Evolutionary conservation across 2,797 vertebrate genomes (phyloP).

Genomic region (Chelidonichthys spinosus): DNA sequence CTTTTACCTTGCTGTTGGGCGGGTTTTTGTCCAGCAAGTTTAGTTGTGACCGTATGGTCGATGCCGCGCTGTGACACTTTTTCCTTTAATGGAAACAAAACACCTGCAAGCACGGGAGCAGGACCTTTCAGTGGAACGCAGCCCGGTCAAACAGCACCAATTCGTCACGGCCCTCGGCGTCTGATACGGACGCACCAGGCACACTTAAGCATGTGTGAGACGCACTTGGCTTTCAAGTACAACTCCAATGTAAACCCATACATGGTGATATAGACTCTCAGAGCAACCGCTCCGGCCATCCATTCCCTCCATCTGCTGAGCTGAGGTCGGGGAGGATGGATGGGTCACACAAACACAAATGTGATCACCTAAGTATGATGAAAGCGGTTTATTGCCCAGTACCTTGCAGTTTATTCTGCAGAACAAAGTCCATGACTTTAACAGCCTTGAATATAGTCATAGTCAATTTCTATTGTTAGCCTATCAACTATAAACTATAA

Average conservation of each 20-base stretch:
- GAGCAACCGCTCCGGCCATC: too few relatives aligned
- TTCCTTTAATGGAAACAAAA: background rate
- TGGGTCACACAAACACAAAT: too few relatives aligned
- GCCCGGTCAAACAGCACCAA: background rate
- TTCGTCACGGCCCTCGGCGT: background rate
- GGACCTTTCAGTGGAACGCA: background rate
- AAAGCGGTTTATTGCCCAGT: too few relatives aligned
- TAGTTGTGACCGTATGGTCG: background rate
- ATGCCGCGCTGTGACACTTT: background rate
- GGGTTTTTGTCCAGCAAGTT: background rate
- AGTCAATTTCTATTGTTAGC: too few relatives aligned
- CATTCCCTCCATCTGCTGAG: too few relatives aligned
- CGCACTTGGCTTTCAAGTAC: background rate
- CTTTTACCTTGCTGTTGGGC: background rate
- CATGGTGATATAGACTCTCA: too few relatives aligned
- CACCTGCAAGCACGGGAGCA: background rate
- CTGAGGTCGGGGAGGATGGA: too few relatives aligned
- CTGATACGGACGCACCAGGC: background rate
- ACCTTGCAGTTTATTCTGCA: too few relatives aligned
- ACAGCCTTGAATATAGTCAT: too few relatives aligned
- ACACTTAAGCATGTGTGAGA: background rate
- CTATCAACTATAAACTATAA: too few relatives aligned
- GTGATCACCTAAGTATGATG: too few relatives aligned
- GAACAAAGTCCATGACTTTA: too few relatives aligned
- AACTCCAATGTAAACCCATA: background rate